phyloP scores from a whole-genome alignment of 2,888 invertebrate species.

The Campoletis raptor region DNA sequence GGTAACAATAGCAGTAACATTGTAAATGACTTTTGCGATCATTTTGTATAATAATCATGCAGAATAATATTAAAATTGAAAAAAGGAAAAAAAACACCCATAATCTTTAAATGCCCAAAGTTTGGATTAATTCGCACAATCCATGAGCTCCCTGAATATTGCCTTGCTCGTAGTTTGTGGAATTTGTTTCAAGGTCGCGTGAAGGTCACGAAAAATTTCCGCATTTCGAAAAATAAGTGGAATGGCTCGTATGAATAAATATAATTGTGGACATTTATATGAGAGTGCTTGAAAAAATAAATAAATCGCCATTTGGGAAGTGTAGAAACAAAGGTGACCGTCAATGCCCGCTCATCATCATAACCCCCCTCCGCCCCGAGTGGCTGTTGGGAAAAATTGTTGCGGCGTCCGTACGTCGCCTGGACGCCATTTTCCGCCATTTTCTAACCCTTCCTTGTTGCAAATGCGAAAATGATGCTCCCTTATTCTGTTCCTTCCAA shows the following conservation, averaged over 20 bases:
- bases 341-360: background rate
- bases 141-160: background rate
- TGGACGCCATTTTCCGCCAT: conserved; percentile 74
- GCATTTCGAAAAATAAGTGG: background rate
- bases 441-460: conserved; percentile 74
- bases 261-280: background rate
- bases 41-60: background rate
- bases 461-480: conserved; percentile 47
- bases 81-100: background rate
- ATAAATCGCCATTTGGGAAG: background rate
- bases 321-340: conserved; percentile 23
- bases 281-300: background rate
- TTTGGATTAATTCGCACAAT: background rate
- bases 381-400: conserved; percentile 8
- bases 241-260: background rate
- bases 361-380: background rate
- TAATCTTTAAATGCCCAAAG: background rate
- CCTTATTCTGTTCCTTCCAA: conserved; percentile 2
- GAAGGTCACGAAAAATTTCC: conserved; percentile 5
- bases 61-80: background rate
- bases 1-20: background rate
- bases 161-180: background rate
- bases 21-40: background rate
- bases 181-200: background rate
- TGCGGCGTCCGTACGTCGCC: conserved; percentile 56